Evolutionary conservation across 2,888 invertebrate species (phyloP).

Genomic region (Melanophora roralis): DNA sequence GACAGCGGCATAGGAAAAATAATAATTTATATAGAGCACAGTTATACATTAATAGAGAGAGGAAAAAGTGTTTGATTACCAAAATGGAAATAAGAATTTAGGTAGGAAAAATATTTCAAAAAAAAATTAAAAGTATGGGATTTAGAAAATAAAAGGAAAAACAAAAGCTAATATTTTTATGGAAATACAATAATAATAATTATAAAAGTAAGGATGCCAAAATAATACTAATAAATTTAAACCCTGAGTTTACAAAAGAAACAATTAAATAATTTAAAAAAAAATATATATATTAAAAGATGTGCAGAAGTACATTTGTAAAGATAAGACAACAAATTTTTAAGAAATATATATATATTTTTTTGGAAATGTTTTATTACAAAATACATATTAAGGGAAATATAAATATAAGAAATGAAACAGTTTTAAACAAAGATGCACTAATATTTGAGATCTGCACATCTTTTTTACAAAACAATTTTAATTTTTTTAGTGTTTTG

Average conservation of each 20-base stretch:
- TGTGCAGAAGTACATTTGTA: constrained; percentile 61
- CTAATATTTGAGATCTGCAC: constrained; percentile 54
- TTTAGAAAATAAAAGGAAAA: constrained; percentile 2
- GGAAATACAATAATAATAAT: constrained; percentile 17
- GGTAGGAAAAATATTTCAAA: no score
- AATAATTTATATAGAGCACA: no score
- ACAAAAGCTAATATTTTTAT: not conserved
- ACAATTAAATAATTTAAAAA: constrained; percentile 9
- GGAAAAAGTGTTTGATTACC: no score
- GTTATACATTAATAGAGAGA: no score
- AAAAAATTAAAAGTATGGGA: no score
- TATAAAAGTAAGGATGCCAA: constrained; percentile 8
- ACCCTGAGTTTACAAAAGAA: constrained; percentile 36
- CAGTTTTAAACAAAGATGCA: constrained; percentile 5
- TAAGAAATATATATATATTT: constrained; percentile 27
- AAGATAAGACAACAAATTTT: not conserved
- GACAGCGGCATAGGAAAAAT: no score
- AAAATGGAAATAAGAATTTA: no score
- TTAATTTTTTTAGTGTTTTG: constrained; percentile 17
- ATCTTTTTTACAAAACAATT: constrained; percentile 59
- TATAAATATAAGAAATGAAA: constrained; percentile 9
- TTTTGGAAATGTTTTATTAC: not conserved
- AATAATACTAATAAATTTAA: not conserved
- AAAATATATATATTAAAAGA: constrained; percentile 55
- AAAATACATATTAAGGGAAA: not conserved